Evolutionary conservation across 1,140 invertebrate genomes (phyloP).

Genomic region (Apis cerana): DNA sequence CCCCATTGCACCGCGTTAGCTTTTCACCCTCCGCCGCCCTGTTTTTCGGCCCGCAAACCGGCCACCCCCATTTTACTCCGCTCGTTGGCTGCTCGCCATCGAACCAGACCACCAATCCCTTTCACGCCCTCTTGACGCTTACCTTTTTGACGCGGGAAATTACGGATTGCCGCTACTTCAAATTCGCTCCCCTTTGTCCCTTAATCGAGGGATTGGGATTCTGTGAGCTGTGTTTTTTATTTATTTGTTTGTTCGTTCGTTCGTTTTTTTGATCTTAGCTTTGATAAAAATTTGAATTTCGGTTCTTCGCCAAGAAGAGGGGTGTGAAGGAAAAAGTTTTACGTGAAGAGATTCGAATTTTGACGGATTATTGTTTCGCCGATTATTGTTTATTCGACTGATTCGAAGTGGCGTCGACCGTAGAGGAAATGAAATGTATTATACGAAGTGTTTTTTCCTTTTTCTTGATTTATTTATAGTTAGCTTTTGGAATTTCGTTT

Average conservation of each 20-base stretch:
- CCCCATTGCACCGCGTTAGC: conserved; percentile 71
- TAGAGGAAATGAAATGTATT: not conserved
- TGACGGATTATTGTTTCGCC: not conserved
- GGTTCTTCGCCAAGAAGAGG: not conserved
- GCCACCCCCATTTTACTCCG: not conserved
- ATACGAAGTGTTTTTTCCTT: not conserved
- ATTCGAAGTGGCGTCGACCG: not conserved
- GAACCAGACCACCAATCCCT: conserved; percentile 56
- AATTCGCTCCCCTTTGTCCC: not conserved
- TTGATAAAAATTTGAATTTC: too few relatives aligned
- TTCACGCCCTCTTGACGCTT: conserved; percentile 41
- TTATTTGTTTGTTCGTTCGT: too few relatives aligned
- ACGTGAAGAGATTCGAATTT: not conserved
- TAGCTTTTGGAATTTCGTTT: not conserved
- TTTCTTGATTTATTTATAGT: not conserved
- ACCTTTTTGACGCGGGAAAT: conserved; percentile 53
- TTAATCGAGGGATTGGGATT: not conserved
- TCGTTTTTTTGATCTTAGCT: too few relatives aligned
- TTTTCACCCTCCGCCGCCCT: conserved; percentile 47
- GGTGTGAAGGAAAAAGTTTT: not conserved
- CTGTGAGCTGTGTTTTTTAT: too few relatives aligned
- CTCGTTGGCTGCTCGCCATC: conserved; percentile 67
- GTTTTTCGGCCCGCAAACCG: conserved; percentile 8
- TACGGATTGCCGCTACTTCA: conserved; percentile 31
- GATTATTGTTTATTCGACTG: conserved; percentile 6